These are phyloP conservation scores for Spodoptera frugiperda DNA, from an alignment of 1,140 invertebrate genomes.

Conservation along the genomic window DNA sequence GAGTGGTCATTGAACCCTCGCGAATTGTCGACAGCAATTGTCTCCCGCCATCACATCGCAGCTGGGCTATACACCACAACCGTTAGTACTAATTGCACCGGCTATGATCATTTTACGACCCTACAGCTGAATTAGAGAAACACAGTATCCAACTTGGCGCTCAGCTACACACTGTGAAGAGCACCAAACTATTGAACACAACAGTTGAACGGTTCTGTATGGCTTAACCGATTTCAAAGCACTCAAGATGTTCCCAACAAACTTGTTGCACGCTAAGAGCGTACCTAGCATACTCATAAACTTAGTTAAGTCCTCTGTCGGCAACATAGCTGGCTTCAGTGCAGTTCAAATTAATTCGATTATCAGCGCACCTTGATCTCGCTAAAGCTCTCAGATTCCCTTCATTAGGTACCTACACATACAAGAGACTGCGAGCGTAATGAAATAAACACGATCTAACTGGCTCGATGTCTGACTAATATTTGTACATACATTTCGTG, in stretches of 20 bases:
- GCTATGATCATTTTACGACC: slow-evolving; percentile 66
- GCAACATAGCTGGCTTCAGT: slow-evolving; percentile 75
- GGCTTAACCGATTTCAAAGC: slow-evolving; percentile 81
- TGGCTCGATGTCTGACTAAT: slow-evolving; percentile 21
- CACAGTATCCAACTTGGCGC: slow-evolving; percentile 34
- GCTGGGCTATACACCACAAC: slow-evolving; percentile 61
- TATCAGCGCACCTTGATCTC: slow-evolving; percentile 82
- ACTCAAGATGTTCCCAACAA: slow-evolving; percentile 81
- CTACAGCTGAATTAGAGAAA: slow-evolving; percentile 54
- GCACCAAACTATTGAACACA: slow-evolving; percentile 44
- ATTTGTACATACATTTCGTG: slow-evolving; percentile 21
- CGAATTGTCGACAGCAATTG: slow-evolving; percentile 73
- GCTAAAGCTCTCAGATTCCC: slow-evolving; percentile 76
- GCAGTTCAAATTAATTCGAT: slow-evolving; percentile 82
- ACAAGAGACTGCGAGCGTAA: slow-evolving; percentile 50
- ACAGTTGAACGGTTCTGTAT: slow-evolving; percentile 70
- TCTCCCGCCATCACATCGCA: slow-evolving; percentile 60
- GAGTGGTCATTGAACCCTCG: slow-evolving; percentile 70
- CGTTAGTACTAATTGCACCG: slow-evolving; percentile 73
- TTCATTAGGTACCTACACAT: slow-evolving; percentile 63
- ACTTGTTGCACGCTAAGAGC: slow-evolving; percentile 82
- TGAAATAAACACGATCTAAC: slow-evolving; percentile 59
- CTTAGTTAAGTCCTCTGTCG: slow-evolving; percentile 81
- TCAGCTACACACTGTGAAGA: slow-evolving; percentile 35
- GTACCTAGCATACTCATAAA: slow-evolving; percentile 81